Percentiles rank a stretch among this genome's conserved stretches.
These are phyloP conservation scores for Madoqua kirkii DNA, from an alignment of 2,113 vertebrate species.

Conservation along the genomic window DNA sequence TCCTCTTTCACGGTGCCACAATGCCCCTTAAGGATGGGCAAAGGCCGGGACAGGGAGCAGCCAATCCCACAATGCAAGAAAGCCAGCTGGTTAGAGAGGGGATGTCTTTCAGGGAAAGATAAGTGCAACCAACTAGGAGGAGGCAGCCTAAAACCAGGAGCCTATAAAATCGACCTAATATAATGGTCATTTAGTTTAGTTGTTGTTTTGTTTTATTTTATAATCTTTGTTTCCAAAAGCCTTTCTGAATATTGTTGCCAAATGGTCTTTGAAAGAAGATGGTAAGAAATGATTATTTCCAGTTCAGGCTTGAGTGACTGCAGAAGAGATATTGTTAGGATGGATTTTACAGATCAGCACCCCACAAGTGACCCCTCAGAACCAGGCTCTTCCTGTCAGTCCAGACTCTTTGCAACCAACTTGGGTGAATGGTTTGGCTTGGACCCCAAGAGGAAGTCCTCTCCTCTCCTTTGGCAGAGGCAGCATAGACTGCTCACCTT, in stretches of 20 bases:
- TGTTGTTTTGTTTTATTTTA: neutral
- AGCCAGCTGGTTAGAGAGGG: neutral
- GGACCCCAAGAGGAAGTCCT: neutral
- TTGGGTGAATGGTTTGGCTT: neutral
- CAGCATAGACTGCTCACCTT: accelerated
- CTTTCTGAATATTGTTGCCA: neutral
- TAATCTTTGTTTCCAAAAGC: neutral
- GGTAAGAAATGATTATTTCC: neutral
- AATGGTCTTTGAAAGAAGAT: neutral
- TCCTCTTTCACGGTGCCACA: neutral
- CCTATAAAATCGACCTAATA: neutral
- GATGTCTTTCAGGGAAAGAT: neutral
- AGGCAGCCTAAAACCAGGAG: neutral
- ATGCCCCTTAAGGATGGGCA: neutral
- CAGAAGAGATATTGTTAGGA: neutral
- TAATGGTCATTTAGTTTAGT: neutral
- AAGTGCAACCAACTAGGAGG: neutral
- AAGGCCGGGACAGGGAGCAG: neutral
- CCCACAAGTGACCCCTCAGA: neutral
- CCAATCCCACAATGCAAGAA: neutral
- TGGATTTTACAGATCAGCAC: neutral
- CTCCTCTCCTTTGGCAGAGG: neutral
- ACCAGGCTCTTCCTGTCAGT: neutral
- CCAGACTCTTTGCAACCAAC: neutral
- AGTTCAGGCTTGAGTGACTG: neutral